phyloP scores from a whole-genome alignment of 2,888 invertebrate genomes.

The Hyposoter dolosus region DNA sequence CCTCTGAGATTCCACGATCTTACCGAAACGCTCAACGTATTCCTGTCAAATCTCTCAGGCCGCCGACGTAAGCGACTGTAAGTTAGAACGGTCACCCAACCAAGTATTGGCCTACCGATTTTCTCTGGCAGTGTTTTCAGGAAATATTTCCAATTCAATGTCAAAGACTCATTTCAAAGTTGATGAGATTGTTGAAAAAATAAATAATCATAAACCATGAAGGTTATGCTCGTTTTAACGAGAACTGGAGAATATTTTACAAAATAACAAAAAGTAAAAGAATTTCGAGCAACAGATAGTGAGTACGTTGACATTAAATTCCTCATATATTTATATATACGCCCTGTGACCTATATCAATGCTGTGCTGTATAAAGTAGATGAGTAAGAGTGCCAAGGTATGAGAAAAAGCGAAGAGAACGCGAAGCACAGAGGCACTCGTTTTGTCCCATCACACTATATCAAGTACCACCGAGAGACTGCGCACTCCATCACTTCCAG shows the following conservation, averaged over 20 bases:
- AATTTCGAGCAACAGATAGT: not conserved
- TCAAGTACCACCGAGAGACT: conserved; percentile 39
- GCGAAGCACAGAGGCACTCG: conserved; percentile 42
- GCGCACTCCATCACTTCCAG: conserved; percentile 54
- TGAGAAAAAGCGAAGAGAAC: conserved; percentile 40
- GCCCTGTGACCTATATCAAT: conserved; percentile 10
- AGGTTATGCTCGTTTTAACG: not conserved
- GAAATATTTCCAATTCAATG: not conserved
- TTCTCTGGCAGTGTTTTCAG: not conserved
- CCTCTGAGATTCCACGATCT: no score
- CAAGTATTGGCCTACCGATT: not conserved
- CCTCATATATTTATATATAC: not conserved
- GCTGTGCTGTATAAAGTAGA: conserved; percentile 38
- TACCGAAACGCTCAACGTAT: no score
- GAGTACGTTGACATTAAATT: conserved; percentile 16
- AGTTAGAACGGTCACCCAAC: not conserved
- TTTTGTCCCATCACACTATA: conserved; percentile 51
- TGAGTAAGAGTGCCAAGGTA: conserved; percentile 33
- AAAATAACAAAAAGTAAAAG: not conserved
- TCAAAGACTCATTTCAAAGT: not conserved
- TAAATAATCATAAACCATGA: not conserved
- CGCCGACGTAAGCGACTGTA: no score
- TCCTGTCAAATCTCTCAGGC: no score
- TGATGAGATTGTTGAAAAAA: not conserved
- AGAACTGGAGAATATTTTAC: not conserved